Conservation (phyloP, 2,797 vertebrate genomes). For the Eutrigla gurnardus region DNA sequence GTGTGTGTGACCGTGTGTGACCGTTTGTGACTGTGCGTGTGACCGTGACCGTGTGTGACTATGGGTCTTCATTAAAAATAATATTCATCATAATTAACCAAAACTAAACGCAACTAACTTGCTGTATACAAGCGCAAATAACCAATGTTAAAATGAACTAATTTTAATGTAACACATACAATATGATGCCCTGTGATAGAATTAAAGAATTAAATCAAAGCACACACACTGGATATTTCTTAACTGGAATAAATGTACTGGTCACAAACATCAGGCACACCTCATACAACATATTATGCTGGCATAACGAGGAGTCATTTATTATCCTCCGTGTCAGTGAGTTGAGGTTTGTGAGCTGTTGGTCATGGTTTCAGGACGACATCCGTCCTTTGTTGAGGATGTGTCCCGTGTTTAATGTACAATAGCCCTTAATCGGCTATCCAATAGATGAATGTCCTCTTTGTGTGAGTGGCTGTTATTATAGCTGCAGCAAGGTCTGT, state of each 20-base stretch:
- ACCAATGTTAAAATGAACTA: neutral
- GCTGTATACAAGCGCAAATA: neutral
- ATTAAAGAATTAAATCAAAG: neutral
- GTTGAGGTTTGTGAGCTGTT: constrained; percentile 7
- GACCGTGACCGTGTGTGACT: too few relatives aligned
- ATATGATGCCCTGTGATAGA: neutral
- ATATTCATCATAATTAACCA: too few relatives aligned
- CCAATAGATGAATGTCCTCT: neutral
- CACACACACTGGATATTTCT: neutral
- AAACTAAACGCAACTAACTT: neutral
- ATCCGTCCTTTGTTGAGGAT: neutral
- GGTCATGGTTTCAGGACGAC: neutral
- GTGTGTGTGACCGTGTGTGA: too few relatives aligned
- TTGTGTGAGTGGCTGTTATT: neutral
- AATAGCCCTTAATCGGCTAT: neutral
- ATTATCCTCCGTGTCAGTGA: neutral
- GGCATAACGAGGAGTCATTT: constrained; percentile 16
- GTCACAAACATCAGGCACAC: neutral
- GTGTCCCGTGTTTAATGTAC: neutral
- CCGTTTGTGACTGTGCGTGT: too few relatives aligned
- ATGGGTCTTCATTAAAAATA: neutral
- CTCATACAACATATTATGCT: constrained; percentile 12
- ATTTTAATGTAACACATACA: neutral
- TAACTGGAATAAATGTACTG: neutral
- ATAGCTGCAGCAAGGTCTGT: neutral